Percentiles rank a stretch among this genome's conserved stretches.
Evolutionary conservation across 2,113 vertebrate genomes (phyloP).

Genomic region (Orientallactaga bullata): DNA sequence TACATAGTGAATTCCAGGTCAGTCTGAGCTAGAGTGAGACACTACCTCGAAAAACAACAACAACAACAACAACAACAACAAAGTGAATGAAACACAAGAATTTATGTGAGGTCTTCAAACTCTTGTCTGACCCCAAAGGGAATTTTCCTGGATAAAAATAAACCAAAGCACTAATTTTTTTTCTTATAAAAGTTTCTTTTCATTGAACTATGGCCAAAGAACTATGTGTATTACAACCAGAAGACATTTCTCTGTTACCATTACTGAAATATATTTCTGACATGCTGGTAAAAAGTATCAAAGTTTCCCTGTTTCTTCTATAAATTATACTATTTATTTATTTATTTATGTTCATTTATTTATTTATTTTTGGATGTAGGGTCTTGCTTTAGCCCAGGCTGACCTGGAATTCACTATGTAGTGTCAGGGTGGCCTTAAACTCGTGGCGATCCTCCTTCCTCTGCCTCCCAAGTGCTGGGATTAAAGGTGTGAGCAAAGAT

Average conservation of each 20-base stretch:
- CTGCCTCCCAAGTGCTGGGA: no score
- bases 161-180: neutral
- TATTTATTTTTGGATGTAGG: no score
- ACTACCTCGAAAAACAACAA: no score
- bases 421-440: no score
- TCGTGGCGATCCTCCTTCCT: no score
- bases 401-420: no score
- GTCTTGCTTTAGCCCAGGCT: no score
- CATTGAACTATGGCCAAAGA: neutral
- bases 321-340: no score
- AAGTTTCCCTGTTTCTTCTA: neutral
- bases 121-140: neutral
- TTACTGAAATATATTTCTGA: neutral
- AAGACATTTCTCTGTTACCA: neutral
- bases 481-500: neutral
- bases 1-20: no score
- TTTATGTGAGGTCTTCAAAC: neutral
- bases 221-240: neutral
- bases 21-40: no score
- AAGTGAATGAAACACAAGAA: neutral
- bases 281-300: neutral
- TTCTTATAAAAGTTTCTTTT: neutral
- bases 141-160: neutral
- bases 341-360: no score
- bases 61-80: no score